Base-by-base conservation (phyloP, 2,113 vertebrate species). In the Brachyhypopomus occidentalis region DNA sequence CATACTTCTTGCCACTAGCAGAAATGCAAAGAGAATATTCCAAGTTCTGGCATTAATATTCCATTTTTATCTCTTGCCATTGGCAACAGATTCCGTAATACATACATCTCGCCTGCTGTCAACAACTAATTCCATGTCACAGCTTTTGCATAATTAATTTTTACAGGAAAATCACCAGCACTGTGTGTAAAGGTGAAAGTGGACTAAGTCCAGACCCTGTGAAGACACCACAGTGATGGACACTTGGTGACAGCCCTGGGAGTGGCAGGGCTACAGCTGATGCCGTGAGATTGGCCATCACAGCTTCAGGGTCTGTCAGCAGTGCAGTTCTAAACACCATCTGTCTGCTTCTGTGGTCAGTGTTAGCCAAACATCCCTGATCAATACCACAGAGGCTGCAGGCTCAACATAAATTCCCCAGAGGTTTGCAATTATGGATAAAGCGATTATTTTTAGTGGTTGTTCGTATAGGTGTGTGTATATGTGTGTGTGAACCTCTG, bases 391-490 rank as follows among this genome's bases (percentile, higher is more conserved):
- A 60, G 55, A 45, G 60, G 20, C 22, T 59, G 48, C 20, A 19
- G 79, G 83, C 25, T 84, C 25, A 23, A 1, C 52, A 22, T 69
- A 60, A 73, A 45, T 22, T 69, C n/a, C 22, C 25, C 75, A n/a
- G 77, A 78, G 67, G 34, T 70, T 38, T 74, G 14, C 60, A 67
- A 55, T 81, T 81, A 81, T 69, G 22, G 36, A 72, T 77, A 56
- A 78, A 84, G 60, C 14, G 38, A 48, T 81, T 52, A 52, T 16
- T 81, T 67, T 66, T 41, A 52, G 34, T 34, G 75, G 45, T 52
- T 27, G 55, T 69, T 1, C 30, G 9, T 14, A 14, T 14, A 11
- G 9, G 45, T 52, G 45, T 52, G 45, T 52, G 45, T 30, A 1
- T 14, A 14, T 14, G 12, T 52, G 45, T 52, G 12, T 52, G 45